Percentiles rank a stretch among this genome's conserved stretches.
phyloP scores from a whole-genome alignment of 2,797 vertebrate species.

The Catostomus latipinnis region DNA sequence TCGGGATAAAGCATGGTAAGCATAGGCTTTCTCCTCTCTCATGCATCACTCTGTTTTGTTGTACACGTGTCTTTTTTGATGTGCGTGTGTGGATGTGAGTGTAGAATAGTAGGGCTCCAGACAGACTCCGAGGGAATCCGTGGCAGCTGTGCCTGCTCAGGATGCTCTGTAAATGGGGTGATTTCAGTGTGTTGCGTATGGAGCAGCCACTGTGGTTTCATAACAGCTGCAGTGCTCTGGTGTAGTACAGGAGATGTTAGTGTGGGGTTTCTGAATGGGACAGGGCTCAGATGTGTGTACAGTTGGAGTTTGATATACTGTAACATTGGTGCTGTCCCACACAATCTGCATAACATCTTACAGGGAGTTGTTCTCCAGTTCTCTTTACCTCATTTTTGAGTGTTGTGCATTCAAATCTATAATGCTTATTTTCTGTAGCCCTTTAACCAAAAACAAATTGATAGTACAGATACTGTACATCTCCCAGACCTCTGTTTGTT shows the following conservation, averaged over 20 bases:
- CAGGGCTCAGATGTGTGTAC: slow-evolving; percentile 17
- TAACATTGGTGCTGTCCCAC: neutral
- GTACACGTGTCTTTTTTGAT: neutral
- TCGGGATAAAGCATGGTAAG: slow-evolving; percentile 16
- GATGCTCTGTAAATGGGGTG: neutral
- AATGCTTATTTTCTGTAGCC: neutral
- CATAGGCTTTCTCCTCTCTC: neutral
- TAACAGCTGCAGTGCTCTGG: slow-evolving; percentile 35
- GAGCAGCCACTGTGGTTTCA: slow-evolving; percentile 29
- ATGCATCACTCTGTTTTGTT: slow-evolving; percentile 6
- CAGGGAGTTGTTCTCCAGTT: neutral
- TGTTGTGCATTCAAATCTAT: slow-evolving; percentile 7
- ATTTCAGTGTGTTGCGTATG: slow-evolving; percentile 6
- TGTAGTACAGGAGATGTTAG: neutral
- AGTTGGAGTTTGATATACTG: slow-evolving; percentile 14
- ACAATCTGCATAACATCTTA: neutral
- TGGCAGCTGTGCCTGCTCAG: neutral
- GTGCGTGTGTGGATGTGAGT: neutral
- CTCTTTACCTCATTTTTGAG: neutral
- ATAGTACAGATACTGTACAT: neutral
- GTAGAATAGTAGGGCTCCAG: slow-evolving; percentile 10
- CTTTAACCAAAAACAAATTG: neutral
- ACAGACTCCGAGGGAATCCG: slow-evolving; percentile 7
- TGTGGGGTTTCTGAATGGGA: slow-evolving; percentile 29
- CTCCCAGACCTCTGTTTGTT: neutral